Conservation (phyloP, 2,888 invertebrate genomes). For the Rotaria socialis region DNA sequence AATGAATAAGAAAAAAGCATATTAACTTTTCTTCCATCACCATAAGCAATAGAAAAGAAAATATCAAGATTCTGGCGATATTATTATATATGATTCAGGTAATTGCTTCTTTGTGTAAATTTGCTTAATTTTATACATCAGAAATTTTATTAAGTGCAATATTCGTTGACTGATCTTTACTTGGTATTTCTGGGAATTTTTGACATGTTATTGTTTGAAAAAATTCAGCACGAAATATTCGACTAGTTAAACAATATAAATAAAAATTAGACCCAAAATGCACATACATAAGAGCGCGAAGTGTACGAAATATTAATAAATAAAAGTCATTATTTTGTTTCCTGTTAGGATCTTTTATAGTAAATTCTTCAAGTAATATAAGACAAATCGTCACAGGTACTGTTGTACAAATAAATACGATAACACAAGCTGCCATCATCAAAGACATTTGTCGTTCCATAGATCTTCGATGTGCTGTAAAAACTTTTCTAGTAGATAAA, state of each 20-base stretch:
- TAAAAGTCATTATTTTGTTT: not conserved
- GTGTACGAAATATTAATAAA: not conserved
- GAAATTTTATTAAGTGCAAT: not conserved
- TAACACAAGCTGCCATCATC: constrained; percentile 2
- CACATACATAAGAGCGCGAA: not conserved
- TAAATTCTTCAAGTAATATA: not conserved
- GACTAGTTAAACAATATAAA: constrained; percentile 26
- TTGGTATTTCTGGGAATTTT: not conserved
- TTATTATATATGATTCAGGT: not conserved
- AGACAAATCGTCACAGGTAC: not conserved
- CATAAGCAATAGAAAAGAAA: not conserved
- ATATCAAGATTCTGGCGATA: not conserved
- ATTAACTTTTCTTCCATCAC: no score
- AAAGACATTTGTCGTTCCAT: constrained; percentile 14
- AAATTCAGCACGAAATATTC: constrained; percentile 31
- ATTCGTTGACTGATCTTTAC: not conserved
- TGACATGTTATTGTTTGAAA: not conserved
- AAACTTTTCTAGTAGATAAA: not conserved
- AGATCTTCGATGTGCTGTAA: not conserved
- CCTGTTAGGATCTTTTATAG: not conserved
- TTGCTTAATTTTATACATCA: not conserved
- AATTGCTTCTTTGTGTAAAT: not conserved
- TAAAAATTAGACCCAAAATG: constrained; percentile 17
- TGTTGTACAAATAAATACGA: constrained; percentile 2
- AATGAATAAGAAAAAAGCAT: not conserved